Evolutionary conservation across 2,113 vertebrate species (phyloP).

Genomic region (Anser cygnoides): DNA sequence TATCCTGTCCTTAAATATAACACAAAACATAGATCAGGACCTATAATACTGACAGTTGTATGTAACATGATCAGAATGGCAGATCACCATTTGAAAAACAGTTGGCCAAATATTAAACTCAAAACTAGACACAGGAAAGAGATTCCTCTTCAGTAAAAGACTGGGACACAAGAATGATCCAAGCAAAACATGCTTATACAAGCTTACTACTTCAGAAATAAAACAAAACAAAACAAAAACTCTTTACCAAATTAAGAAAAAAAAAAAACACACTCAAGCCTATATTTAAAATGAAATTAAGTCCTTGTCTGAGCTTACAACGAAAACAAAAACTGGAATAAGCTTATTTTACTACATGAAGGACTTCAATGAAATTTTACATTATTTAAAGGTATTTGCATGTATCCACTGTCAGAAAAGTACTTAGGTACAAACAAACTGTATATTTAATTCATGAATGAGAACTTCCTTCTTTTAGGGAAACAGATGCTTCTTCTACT

Average conservation of each 20-base stretch:
- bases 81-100: neutral
- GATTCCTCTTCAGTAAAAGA: neutral
- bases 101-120: neutral
- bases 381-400: neutral
- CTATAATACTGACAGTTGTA: neutral
- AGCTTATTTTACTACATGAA: neutral
- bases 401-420: neutral
- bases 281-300: neutral
- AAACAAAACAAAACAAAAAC: neutral
- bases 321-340: neutral
- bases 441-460: rapidly evolving
- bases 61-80: neutral
- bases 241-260: too few species aligned
- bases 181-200: neutral
- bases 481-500: neutral
- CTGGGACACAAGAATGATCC: neutral
- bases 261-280: neutral
- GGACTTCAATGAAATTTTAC: neutral
- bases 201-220: neutral
- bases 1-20: neutral
- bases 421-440: neutral
- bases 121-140: neutral
- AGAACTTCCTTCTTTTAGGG: neutral
- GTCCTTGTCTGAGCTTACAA: neutral
- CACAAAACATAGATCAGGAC: neutral